Conservation (phyloP, 2,113 vertebrate genomes). For the Choloepus hoffmanni region DNA sequence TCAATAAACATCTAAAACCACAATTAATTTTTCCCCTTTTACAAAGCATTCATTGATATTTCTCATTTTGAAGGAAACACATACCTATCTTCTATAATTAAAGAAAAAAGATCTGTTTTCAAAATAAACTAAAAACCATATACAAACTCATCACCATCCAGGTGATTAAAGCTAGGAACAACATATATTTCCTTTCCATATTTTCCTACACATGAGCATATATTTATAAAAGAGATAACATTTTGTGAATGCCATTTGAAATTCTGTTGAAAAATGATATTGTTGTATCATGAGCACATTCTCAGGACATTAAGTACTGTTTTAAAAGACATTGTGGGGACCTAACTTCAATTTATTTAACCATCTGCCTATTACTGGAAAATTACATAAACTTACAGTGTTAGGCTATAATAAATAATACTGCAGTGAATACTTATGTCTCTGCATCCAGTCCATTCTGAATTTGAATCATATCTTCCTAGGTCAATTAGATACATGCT, state of each 20-base stretch:
- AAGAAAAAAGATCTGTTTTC: not conserved
- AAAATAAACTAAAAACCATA: not conserved
- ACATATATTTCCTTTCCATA: not conserved
- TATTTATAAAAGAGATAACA: conserved; percentile 25
- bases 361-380: not conserved
- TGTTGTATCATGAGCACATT: not conserved
- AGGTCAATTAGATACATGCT: not conserved
- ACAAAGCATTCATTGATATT: conserved; percentile 26
- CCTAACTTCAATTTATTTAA: conserved; percentile 45
- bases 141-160: not conserved
- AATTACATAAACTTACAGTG: not conserved
- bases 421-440: not conserved
- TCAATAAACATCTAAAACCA: not conserved
- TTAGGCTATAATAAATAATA: conserved; percentile 20
- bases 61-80: not conserved
- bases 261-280: conserved; percentile 49
- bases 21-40: not conserved
- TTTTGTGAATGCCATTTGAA: conserved; percentile 22
- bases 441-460: not conserved
- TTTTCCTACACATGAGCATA: not conserved
- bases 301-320: not conserved
- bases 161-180: not conserved
- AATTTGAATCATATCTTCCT: conserved; percentile 29
- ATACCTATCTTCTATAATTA: conserved; percentile 54
- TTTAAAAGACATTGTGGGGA: conserved; percentile 13